Percentiles rank a stretch among this genome's conserved stretches.
phyloP scores from a whole-genome alignment of 2,888 invertebrate genomes.

The Ophonus ardosiacus region DNA sequence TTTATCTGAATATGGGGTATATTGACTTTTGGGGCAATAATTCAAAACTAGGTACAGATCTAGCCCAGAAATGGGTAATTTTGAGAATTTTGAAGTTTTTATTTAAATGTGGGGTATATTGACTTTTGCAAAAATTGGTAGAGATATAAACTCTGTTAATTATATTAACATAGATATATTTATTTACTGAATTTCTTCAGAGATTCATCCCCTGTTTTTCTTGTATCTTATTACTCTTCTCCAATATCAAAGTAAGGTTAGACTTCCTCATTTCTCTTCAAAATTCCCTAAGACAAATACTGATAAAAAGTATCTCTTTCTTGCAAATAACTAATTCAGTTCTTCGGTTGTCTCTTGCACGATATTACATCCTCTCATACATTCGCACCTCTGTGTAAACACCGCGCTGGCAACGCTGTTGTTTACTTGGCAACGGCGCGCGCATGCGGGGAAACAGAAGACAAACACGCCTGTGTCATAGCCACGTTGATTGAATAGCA shows the following conservation, averaged over 20 bases:
- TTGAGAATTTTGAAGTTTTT: too few species aligned
- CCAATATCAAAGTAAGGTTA: neutral
- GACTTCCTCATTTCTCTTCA: neutral
- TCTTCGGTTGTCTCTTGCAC: neutral
- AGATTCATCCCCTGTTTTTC: too few species aligned
- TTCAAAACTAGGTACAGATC: too few species aligned
- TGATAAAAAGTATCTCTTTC: neutral
- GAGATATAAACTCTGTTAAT: too few species aligned
- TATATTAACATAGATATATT: too few species aligned
- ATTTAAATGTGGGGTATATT: too few species aligned
- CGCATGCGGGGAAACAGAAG: neutral
- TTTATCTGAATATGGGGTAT: too few species aligned
- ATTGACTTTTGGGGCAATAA: too few species aligned
- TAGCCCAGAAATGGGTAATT: too few species aligned
- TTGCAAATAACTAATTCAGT: neutral
- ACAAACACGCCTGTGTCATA: neutral
- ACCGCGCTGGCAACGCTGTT: neutral
- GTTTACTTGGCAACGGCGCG: neutral
- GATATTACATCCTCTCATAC: neutral
- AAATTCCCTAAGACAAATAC: neutral
- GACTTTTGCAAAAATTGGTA: too few species aligned
- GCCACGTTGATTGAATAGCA: constrained; percentile 58
- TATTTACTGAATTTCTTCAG: too few species aligned
- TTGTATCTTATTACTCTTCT: neutral
- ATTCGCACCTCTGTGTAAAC: neutral